phyloP scores from a whole-genome alignment of 1,140 invertebrate species.

The Scaptomyza hsui region DNA sequence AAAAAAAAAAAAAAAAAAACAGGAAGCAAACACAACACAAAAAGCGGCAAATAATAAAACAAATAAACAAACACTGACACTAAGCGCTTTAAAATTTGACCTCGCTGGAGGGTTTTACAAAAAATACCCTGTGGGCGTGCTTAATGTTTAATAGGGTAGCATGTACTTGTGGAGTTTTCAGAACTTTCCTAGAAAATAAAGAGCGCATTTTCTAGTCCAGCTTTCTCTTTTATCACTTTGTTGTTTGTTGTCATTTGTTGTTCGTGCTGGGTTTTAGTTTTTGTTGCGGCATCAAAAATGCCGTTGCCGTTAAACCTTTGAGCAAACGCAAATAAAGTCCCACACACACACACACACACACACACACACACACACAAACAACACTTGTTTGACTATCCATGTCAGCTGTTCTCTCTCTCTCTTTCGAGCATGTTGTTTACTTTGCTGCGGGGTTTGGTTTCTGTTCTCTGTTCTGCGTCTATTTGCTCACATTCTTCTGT shows the following conservation, averaged over 20 bases:
- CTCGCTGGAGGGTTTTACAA: conserved; percentile 27
- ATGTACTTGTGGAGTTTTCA: no score
- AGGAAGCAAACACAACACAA: conserved; percentile 15
- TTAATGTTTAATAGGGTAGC: not conserved
- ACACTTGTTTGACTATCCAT: conserved; percentile 58
- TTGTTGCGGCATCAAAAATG: conserved; percentile 63
- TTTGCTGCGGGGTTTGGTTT: conserved; percentile 7
- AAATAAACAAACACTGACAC: conserved; percentile 59
- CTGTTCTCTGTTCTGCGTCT: conserved; percentile 29
- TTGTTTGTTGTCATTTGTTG: conserved; percentile 20
- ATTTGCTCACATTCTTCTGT: conserved; percentile 60
- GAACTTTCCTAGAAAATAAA: not conserved
- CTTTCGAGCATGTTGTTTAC: conserved; percentile 56
- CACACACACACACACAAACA: conserved; percentile 17
- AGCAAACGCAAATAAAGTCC: conserved; percentile 63
- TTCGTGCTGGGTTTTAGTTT: conserved; percentile 36
- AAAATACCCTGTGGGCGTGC: conserved; percentile 26
- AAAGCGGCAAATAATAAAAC: conserved; percentile 3
- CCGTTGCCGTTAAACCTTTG: conserved; percentile 60
- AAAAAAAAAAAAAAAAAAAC: conserved; percentile 8
- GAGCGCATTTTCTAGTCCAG: not conserved
- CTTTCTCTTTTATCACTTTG: not conserved
- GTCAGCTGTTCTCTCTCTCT: conserved; percentile 12
- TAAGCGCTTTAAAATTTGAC: conserved; percentile 74
- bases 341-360: conserved; percentile 18